These are phyloP conservation scores for Lasioglossum leucozonium DNA, from an alignment of 2,888 invertebrate species.

Conservation along the genomic window DNA sequence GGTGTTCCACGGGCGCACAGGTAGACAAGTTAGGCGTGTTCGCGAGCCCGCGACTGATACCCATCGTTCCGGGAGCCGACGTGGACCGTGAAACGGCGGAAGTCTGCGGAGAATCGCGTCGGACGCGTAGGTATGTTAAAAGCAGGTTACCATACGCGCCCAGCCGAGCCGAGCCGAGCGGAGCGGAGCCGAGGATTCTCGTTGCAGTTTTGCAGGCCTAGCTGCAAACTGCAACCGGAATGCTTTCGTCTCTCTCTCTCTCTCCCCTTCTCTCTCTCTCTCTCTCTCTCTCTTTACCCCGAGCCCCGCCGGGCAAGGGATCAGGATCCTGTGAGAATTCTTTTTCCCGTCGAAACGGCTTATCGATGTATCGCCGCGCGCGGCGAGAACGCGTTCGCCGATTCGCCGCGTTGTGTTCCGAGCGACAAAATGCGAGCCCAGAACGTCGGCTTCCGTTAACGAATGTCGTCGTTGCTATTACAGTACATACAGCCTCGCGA, in stretches of 20 bases:
- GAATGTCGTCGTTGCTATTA: neutral
- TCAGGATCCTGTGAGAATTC: constrained; percentile 10
- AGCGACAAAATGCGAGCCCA: neutral
- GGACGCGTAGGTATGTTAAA: constrained; percentile 41
- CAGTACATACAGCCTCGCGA: neutral
- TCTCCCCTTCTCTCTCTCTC: neutral
- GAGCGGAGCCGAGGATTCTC: constrained; percentile 7
- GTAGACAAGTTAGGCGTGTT: constrained; percentile 17
- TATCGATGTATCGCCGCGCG: constrained; percentile 6
- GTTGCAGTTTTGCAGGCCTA: neutral
- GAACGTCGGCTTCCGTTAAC: neutral
- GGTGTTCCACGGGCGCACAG: neutral
- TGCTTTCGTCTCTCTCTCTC: neutral
- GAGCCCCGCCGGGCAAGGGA: neutral
- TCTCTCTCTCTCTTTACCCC: neutral
- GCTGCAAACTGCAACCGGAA: constrained; percentile 3
- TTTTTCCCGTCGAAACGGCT: constrained; percentile 11
- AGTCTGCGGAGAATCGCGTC: constrained; percentile 37
- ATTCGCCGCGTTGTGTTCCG: neutral
- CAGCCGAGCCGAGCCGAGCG: constrained; percentile 11
- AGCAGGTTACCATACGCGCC: constrained; percentile 10
- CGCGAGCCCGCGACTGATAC: constrained; percentile 39
- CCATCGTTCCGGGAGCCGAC: constrained; percentile 40
- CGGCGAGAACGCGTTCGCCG: neutral
- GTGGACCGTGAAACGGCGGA: constrained; percentile 52